Conservation (phyloP, 2,113 vertebrate genomes). For the Amia ocellicauda region DNA sequence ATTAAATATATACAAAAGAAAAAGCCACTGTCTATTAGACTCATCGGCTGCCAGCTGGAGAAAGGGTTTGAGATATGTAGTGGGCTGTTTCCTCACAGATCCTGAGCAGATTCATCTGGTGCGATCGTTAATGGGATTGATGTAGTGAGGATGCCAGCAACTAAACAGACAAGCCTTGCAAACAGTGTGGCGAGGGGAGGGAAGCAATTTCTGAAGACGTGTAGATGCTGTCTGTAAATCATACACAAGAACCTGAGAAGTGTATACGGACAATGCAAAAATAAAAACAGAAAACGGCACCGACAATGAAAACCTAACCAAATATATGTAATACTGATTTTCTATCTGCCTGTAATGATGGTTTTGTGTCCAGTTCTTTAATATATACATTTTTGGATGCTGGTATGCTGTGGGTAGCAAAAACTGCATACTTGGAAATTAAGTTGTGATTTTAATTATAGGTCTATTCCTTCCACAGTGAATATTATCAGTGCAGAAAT, state of each 20-base stretch:
- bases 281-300: neutral
- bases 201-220: neutral
- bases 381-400: too few species aligned
- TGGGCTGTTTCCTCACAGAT: neutral
- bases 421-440: too few species aligned
- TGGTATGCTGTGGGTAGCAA: too few species aligned
- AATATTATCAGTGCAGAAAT: too few species aligned
- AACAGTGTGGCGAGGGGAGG: neutral
- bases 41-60: neutral
- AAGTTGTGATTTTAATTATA: too few species aligned
- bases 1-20: too few species aligned
- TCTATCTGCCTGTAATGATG: too few species aligned
- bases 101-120: neutral
- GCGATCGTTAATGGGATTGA: neutral
- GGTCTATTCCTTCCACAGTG: too few species aligned
- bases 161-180: neutral
- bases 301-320: neutral
- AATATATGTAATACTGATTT: too few species aligned
- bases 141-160: neutral
- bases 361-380: too few species aligned
- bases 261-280: neutral
- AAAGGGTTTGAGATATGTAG: neutral
- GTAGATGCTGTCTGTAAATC: neutral
- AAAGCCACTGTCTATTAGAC: slow-evolving; percentile 5
- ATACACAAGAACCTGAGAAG: neutral